These are phyloP conservation scores for Rafetus swinhoei DNA, from an alignment of 2,113 vertebrate species.

Conservation along the genomic window DNA sequence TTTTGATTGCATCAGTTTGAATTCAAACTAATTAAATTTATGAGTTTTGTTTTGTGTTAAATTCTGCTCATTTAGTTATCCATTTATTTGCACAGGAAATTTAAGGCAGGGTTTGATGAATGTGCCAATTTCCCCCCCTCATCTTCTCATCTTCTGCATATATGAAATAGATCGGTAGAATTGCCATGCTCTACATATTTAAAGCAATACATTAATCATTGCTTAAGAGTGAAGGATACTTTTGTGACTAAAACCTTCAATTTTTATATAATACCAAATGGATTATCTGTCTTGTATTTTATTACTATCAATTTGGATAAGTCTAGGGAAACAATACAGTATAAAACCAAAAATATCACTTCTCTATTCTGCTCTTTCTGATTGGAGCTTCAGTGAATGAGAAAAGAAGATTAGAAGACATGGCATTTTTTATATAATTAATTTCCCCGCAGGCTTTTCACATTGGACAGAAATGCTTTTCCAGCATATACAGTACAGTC, in stretches of 20 bases:
- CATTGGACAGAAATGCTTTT: not conserved
- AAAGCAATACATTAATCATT: not conserved
- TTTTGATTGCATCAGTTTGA: not conserved
- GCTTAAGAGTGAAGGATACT: not conserved
- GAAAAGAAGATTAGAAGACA: conserved; percentile 14
- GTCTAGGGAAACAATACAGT: conserved; percentile 1
- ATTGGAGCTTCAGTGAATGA: conserved; percentile 23
- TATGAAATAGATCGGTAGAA: not conserved
- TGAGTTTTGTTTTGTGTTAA: not conserved
- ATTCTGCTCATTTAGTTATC: not conserved
- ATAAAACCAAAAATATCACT: conserved; percentile 6
- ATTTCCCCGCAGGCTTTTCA: conserved; percentile 43
- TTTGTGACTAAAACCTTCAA: not conserved
- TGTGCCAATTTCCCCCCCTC: not conserved
- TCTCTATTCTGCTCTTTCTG: conserved; percentile 17
- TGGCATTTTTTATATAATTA: conserved; percentile 16
- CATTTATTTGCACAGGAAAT: not conserved
- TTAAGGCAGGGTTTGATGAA: not conserved
- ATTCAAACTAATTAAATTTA: not conserved
- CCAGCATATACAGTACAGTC: conserved; percentile 2
- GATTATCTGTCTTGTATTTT: conserved; percentile 29
- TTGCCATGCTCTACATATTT: not conserved
- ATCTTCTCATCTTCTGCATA: not conserved
- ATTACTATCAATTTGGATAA: conserved; percentile 6
- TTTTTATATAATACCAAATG: not conserved